Percentiles rank a stretch among this genome's conserved stretches.
Evolutionary conservation across 2,888 invertebrate genomes (phyloP).

Genomic region (Clostera curtula): DNA sequence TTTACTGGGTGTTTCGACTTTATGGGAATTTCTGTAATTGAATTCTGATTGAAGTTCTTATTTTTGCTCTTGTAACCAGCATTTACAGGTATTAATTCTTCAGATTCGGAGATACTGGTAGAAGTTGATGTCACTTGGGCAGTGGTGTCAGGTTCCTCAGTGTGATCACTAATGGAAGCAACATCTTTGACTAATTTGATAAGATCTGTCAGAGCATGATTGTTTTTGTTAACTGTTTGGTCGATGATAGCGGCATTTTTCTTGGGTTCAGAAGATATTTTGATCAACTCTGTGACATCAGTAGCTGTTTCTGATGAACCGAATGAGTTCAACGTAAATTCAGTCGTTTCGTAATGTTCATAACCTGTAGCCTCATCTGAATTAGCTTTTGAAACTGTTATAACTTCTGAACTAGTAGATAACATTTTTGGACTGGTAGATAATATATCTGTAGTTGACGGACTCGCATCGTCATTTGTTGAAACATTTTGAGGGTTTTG

Average conservation of each 20-base stretch:
- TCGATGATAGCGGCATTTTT: slow-evolving; percentile 49
- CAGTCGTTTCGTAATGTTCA: slow-evolving; percentile 57
- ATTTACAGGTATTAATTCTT: slow-evolving; percentile 61
- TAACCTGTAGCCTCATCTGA: slow-evolving; percentile 32
- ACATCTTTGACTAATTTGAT: slow-evolving; percentile 64
- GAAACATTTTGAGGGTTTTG: slow-evolving; percentile 55
- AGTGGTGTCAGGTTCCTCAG: slow-evolving; percentile 28
- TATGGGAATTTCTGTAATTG: slow-evolving; percentile 55
- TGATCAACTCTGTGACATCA: slow-evolving; percentile 53
- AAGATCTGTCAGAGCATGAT: slow-evolving; percentile 52
- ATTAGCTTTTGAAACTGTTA: slow-evolving; percentile 32
- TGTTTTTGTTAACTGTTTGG: slow-evolving; percentile 32
- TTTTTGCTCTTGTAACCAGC: slow-evolving; percentile 65
- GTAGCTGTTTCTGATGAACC: slow-evolving; percentile 54
- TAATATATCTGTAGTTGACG: slow-evolving; percentile 32
- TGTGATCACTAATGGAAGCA: slow-evolving; percentile 58
- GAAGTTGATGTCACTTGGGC: slow-evolving; percentile 24
- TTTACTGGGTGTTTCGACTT: slow-evolving; percentile 41
- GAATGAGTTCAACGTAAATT: slow-evolving; percentile 47
- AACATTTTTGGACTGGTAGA: slow-evolving; percentile 30
- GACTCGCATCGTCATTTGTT: slow-evolving; percentile 30
- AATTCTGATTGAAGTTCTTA: slow-evolving; percentile 58
- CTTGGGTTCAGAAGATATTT: slow-evolving; percentile 41
- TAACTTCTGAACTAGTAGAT: slow-evolving; percentile 33
- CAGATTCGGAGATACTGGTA: slow-evolving; percentile 48